phyloP scores from a whole-genome alignment of 2,797 vertebrate genomes.

The Galaxias olidus region DNA sequence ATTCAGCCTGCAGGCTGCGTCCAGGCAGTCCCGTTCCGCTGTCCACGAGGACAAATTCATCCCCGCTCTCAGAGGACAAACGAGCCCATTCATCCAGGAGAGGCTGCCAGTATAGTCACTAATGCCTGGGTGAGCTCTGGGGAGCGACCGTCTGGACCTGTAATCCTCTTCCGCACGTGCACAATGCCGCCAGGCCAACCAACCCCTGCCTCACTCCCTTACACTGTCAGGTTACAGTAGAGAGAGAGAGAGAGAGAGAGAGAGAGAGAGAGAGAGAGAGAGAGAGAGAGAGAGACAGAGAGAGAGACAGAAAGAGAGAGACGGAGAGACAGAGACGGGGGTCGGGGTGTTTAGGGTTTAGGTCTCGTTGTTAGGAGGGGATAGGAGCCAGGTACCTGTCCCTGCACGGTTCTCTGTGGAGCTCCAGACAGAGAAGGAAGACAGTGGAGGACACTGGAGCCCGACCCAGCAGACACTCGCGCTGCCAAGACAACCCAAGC shows the following conservation, averaged over 20 bases:
- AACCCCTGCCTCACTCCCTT: conserved; percentile 57
- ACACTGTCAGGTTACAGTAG: conserved; percentile 77
- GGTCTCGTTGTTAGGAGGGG: conserved; percentile 48
- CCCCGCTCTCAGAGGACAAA: conserved; percentile 77
- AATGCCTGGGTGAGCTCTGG: conserved; percentile 72
- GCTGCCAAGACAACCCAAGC: conserved; percentile 49
- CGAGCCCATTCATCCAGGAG: conserved; percentile 72
- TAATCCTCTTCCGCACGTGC: conserved; percentile 72
- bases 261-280: conserved; percentile 55
- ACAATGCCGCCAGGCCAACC: conserved; percentile 65
- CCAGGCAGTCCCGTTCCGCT: conserved; percentile 69
- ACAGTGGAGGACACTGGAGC: conserved; percentile 50
- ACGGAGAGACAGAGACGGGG: conserved; percentile 52
- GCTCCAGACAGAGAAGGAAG: conserved; percentile 58
- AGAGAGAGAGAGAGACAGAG: conserved; percentile 60
- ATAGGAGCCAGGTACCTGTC: conserved; percentile 62
- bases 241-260: conserved; percentile 50
- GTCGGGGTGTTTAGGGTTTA: conserved; percentile 63
- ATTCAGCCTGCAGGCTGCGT: conserved; percentile 49
- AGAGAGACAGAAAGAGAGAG: conserved; percentile 40
- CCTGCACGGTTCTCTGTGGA: conserved; percentile 60
- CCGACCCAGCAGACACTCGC: conserved; percentile 58
- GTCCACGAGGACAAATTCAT: conserved; percentile 77
- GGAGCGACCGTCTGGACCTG: conserved; percentile 76
- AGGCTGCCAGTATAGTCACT: conserved; percentile 68